Evolutionary conservation across 2,797 vertebrate genomes (phyloP).

Genomic region (Pseudocheirus occidentalis): DNA sequence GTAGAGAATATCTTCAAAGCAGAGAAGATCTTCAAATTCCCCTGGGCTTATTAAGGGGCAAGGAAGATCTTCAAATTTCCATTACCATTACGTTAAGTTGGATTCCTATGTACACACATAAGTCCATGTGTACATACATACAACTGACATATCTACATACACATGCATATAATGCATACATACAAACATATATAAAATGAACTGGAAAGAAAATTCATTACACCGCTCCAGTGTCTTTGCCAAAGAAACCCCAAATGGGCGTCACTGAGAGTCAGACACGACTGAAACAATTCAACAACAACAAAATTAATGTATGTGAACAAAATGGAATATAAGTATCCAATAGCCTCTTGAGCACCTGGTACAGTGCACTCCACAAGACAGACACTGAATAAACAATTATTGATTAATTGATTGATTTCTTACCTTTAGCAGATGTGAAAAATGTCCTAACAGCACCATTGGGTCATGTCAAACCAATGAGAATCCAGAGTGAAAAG

Average conservation of each 20-base stretch:
- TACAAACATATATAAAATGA: not conserved
- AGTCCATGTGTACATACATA: not conserved
- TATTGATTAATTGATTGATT: conserved; percentile 7
- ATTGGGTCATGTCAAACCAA: not conserved
- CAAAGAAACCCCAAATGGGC: not conserved
- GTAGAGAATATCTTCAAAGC: no score
- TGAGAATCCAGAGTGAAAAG: not conserved
- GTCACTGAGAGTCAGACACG: not conserved
- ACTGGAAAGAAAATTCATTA: not conserved
- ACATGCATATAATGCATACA: not conserved
- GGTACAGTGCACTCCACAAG: conserved; percentile 14
- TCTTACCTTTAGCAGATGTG: conserved; percentile 8
- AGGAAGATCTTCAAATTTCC: no score
- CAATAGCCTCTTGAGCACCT: not conserved
- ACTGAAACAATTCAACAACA: not conserved
- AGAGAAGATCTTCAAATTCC: no score
- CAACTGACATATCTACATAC: not conserved
- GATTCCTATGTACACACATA: not conserved
- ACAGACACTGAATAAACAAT: conserved; percentile 8
- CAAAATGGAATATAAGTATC: not conserved
- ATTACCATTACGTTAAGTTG: not conserved
- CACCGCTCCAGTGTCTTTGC: not conserved
- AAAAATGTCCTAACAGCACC: not conserved
- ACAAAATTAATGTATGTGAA: not conserved
- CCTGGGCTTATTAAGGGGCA: no score